Conservation (phyloP, 2,888 invertebrate genomes). For the Sminthurinus aureus region DNA sequence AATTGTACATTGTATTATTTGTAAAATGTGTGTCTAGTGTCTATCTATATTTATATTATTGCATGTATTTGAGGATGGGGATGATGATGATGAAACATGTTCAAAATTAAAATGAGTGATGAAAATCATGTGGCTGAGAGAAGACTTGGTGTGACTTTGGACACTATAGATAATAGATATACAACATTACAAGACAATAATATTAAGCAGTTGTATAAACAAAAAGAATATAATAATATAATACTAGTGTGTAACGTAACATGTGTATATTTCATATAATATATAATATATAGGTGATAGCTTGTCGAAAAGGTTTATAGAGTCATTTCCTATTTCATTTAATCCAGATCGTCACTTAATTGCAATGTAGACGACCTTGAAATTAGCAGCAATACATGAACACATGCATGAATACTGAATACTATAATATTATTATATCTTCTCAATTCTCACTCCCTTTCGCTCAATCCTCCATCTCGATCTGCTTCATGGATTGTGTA, state of each 20-base stretch:
- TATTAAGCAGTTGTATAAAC: neutral
- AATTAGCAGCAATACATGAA: constrained; percentile 39
- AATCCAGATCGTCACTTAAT: constrained; percentile 45
- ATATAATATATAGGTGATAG: neutral
- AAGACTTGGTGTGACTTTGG: neutral
- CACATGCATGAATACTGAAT: constrained; percentile 21
- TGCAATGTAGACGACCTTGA: constrained; percentile 48
- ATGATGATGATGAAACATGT: constrained; percentile 4
- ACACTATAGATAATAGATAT: neutral
- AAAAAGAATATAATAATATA: too few species aligned
- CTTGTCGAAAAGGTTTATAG: constrained; percentile 33
- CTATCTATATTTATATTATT: too few species aligned
- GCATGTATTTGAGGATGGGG: neutral
- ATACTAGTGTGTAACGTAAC: neutral
- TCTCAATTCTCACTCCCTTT: too few species aligned
- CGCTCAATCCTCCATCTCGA: constrained; percentile 6
- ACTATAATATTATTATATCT: too few species aligned
- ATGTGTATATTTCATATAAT: too few species aligned
- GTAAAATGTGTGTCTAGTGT: too few species aligned
- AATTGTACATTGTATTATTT: constrained; percentile 3
- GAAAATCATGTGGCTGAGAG: constrained; percentile 15
- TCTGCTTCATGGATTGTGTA: constrained; percentile 20
- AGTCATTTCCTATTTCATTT: constrained; percentile 50
- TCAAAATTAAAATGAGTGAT: constrained; percentile 21
- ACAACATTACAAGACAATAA: too few species aligned